These are phyloP conservation scores for Eupleurogrammus muticus DNA, from an alignment of 2,797 vertebrate species.

Conservation along the genomic window DNA sequence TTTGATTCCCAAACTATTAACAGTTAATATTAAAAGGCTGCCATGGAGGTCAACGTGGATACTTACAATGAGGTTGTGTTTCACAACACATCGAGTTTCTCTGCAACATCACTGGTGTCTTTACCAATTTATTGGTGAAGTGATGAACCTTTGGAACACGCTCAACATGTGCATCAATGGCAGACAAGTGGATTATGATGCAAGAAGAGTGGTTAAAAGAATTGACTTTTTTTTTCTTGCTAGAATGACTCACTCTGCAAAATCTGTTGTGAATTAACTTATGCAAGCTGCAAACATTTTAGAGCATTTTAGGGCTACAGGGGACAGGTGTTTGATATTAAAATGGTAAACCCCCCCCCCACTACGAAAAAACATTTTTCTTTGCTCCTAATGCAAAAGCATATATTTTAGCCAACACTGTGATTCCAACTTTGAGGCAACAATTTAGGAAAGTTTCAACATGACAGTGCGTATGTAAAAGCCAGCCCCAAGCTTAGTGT, in stretches of 20 bases:
- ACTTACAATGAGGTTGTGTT: background rate
- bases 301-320: background rate
- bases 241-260: background rate
- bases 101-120: too few species aligned
- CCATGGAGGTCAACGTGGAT: background rate
- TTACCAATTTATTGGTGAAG: background rate
- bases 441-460: background rate
- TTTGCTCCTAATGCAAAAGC: background rate
- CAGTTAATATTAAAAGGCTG: constrained; percentile 9
- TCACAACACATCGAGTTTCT: background rate
- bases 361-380: too few species aligned
- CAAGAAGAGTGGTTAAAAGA: background rate
- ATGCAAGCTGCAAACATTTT: too few species aligned
- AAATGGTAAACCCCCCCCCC: background rate
- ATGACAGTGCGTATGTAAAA: background rate
- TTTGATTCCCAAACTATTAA: constrained; percentile 2
- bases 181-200: background rate
- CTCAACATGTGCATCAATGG: background rate
- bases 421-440: background rate
- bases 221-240: background rate
- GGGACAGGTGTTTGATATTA: constrained; percentile 8
- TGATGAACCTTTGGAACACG: too few species aligned
- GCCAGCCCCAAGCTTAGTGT: background rate
- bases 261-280: background rate
- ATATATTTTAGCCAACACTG: background rate